These are phyloP conservation scores for Periophthalmus modestus DNA, from an alignment of 2,113 vertebrate genomes.

Conservation along the genomic window DNA sequence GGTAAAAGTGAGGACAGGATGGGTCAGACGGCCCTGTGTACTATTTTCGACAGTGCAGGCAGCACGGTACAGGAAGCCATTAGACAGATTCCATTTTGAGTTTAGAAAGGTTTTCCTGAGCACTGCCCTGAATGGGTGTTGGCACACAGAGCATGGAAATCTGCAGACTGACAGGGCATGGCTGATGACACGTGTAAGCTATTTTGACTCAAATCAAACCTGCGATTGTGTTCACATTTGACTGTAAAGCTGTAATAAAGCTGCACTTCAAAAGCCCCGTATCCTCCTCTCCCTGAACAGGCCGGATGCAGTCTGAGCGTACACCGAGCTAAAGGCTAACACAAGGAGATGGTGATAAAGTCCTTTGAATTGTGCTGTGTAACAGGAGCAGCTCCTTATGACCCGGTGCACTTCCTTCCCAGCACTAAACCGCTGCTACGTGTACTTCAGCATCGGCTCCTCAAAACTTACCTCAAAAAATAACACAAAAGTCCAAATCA, in stretches of 20 bases:
- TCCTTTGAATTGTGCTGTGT: slow-evolving; percentile 72
- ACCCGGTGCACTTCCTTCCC: slow-evolving; percentile 71
- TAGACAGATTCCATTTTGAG: slow-evolving; percentile 69
- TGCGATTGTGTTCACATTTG: slow-evolving; percentile 18
- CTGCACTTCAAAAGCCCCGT: slow-evolving; percentile 60
- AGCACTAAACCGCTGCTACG: slow-evolving; percentile 32
- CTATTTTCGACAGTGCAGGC: slow-evolving; percentile 31
- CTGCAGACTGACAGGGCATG: slow-evolving; percentile 71
- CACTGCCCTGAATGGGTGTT: slow-evolving; percentile 56
- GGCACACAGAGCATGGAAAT: slow-evolving; percentile 71
- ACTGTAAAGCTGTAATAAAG: slow-evolving; percentile 43
- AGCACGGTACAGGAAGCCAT: slow-evolving; percentile 68
- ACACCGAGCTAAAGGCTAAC: slow-evolving; percentile 52
- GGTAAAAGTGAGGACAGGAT: slow-evolving; percentile 23
- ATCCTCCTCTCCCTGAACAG: slow-evolving; percentile 40
- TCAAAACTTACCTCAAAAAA: background rate
- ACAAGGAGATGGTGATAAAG: slow-evolving; percentile 59
- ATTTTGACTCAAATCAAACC: slow-evolving; percentile 61
- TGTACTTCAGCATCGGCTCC: slow-evolving; percentile 14
- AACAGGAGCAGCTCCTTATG: slow-evolving; percentile 67
- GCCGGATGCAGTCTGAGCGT: slow-evolving; percentile 59
- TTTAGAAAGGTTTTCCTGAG: slow-evolving; percentile 69
- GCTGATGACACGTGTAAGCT: slow-evolving; percentile 42
- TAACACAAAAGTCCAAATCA: slow-evolving; percentile 2
- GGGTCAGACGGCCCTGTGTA: slow-evolving; percentile 21